A percentile compares a stretch with the other conserved stretches of the same genome.
phyloP scores from a whole-genome alignment of 2,113 vertebrate genomes.

The Enhydra lutris region DNA sequence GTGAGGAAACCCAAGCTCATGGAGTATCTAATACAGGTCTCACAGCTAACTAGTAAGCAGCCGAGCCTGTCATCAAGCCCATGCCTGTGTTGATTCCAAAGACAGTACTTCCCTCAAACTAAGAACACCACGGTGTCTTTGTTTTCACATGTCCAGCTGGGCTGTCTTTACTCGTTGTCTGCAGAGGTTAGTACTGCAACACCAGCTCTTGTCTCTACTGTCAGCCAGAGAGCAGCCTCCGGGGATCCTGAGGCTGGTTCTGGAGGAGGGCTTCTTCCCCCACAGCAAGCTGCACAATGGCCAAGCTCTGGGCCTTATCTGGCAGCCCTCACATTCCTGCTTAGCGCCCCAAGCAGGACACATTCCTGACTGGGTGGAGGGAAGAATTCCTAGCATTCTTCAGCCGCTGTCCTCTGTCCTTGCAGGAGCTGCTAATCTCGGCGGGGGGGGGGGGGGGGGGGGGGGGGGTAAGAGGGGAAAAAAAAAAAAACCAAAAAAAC shows the following conservation, averaged over 20 bases:
- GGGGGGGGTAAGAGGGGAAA: background rate
- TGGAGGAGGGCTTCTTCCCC: background rate
- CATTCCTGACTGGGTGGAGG: slow-evolving; percentile 67
- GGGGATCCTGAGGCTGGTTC: background rate
- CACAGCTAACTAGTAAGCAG: background rate
- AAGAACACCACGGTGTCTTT: background rate
- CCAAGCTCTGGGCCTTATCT: slow-evolving; percentile 36
- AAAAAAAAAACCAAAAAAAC: background rate
- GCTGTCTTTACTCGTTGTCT: background rate
- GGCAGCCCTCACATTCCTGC: slow-evolving; percentile 41
- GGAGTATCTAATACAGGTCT: background rate
- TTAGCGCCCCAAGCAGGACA: slow-evolving; percentile 51
- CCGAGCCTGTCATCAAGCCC: background rate
- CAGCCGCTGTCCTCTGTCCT: slow-evolving; percentile 1
- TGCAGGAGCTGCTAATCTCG: background rate
- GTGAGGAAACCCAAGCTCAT: background rate
- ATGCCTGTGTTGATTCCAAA: background rate
- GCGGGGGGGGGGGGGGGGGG: background rate
- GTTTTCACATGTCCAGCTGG: background rate
- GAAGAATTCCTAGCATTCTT: slow-evolving; percentile 72
- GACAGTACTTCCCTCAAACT: background rate
- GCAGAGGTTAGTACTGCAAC: background rate
- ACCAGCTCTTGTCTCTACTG: background rate
- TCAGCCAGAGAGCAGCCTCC: background rate
- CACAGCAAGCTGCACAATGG: background rate